These are phyloP conservation scores for Drosophila pandora DNA, from an alignment of 1,140 invertebrate species.

Conservation along the genomic window DNA sequence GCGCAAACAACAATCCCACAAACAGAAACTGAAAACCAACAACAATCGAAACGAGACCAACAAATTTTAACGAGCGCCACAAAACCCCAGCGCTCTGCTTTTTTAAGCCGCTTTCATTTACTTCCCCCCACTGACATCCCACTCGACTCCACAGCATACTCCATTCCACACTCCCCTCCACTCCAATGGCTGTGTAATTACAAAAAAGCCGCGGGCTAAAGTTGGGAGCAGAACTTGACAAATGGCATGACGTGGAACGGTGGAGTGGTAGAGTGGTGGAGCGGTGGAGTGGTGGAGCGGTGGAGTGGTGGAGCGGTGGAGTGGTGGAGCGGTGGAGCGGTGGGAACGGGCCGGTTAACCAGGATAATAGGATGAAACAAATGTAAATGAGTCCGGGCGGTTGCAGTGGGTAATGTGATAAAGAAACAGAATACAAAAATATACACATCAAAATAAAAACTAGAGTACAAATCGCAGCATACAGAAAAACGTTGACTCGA, in stretches of 20 bases:
- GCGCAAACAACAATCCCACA: constrained; percentile 47
- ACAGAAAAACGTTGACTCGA: constrained; percentile 44
- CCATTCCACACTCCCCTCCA: neutral
- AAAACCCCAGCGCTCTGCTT: constrained; percentile 66
- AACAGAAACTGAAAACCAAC: constrained; percentile 20
- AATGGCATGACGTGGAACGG: constrained; percentile 41
- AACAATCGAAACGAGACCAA: constrained; percentile 71
- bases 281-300: constrained; percentile 3
- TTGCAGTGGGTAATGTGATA: constrained; percentile 35
- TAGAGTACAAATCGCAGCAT: constrained; percentile 20
- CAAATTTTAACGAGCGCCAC: constrained; percentile 76
- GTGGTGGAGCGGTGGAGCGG: neutral
- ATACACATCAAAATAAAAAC: constrained; percentile 18
- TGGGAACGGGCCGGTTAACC: constrained; percentile 63
- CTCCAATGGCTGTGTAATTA: constrained; percentile 61
- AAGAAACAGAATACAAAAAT: constrained; percentile 33
- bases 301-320: neutral
- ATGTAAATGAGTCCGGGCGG: constrained; percentile 58
- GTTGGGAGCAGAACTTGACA: constrained; percentile 66
- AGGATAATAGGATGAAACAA: constrained; percentile 75
- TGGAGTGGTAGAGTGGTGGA: neutral
- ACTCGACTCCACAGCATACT: neutral
- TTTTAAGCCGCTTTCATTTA: constrained; percentile 61
- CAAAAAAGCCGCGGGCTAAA: constrained; percentile 67
- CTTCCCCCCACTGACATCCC: constrained; percentile 2